Base-by-base conservation (phyloP, 2,797 vertebrate species). In the Sebastes melanostomus region DNA sequence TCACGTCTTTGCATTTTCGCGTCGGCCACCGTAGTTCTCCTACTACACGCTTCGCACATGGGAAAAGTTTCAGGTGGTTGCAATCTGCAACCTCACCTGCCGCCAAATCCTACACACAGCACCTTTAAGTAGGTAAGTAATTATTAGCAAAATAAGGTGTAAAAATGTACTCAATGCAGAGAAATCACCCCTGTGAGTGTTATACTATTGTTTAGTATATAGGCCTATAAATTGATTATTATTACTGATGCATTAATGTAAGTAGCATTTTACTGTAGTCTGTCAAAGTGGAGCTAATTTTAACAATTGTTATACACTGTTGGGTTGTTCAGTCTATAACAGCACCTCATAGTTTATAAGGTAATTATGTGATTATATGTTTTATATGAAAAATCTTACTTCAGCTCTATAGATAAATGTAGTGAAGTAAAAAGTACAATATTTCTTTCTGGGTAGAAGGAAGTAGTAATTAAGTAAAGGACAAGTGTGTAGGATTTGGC, bases 131-230 rank as follows among this genome's bases (percentile, higher is more conserved):
- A 42, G 38, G 13, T 16, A 46, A 46, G 42, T 2, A 2, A 2
- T 16, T 46, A 46, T 46, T 46, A 46, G 42, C 0, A 46, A 46
- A 46, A 46, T 18, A 46, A 46, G 0, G 38, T 42, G 0, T 42
- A 16, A 42, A 16, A 42, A 42, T 42, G 6, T 42, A 42, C 14
- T 42, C 14, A 42, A 42, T 42, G 38, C 14, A 42, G 38, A 42
- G 38, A 42, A 42, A 16, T 42, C 14, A 42, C 38, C 6, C 38
- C 38, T 42, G 38, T 42, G 38, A 42, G 11, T 55, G n/a, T 55
- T 22, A 24, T 55, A 55, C 3, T 12, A 24, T 55, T 55, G n/a
- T 12, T 0, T 22, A 55, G 10, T 55, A 5, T 24, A 0, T 6
- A 16, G 14, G 38, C 38, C 5, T 42, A 42, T 42, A 42, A 42